Evolutionary conservation across 2,888 invertebrate species (phyloP).

Genomic region (Chromoteleia sp.): DNA sequence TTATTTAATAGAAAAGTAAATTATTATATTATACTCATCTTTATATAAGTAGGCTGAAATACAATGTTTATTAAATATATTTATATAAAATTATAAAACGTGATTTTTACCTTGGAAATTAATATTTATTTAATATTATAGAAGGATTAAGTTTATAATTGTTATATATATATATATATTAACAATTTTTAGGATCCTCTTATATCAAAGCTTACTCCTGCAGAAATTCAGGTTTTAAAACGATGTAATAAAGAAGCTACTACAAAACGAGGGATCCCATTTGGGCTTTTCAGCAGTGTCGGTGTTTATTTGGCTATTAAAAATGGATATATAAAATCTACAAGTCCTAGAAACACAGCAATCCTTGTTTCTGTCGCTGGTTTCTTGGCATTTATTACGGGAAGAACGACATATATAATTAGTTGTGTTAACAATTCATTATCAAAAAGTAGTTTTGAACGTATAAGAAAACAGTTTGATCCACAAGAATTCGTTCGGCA

Average conservation of each 20-base stretch:
- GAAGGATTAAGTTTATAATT: neutral
- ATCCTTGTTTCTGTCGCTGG: conserved; percentile 43
- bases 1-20: too few species aligned
- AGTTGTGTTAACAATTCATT: conserved; percentile 39
- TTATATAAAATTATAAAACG: too few species aligned
- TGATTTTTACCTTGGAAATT: too few species aligned
- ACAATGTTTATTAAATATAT: too few species aligned
- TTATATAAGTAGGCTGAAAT: too few species aligned
- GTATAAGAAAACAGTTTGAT: conserved; percentile 3
- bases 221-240: conserved; percentile 60
- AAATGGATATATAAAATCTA: conserved; percentile 40
- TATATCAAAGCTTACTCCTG: conserved; percentile 53
- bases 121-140: too few species aligned
- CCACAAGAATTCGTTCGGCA: neutral
- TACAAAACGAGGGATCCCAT: conserved; percentile 56
- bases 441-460: conserved; percentile 50
- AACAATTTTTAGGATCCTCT: conserved; percentile 22
- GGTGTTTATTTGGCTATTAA: conserved; percentile 27
- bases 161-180: neutral
- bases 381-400: conserved; percentile 51
- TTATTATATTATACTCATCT: too few species aligned
- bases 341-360: neutral
- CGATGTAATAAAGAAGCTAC: conserved; percentile 64
- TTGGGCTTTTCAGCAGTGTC: conserved; percentile 39
- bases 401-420: conserved; percentile 58